Percentiles rank a stretch among this genome's conserved stretches.
phyloP scores from a whole-genome alignment of 2,113 vertebrate genomes.

The Rousettus leschenaultii region DNA sequence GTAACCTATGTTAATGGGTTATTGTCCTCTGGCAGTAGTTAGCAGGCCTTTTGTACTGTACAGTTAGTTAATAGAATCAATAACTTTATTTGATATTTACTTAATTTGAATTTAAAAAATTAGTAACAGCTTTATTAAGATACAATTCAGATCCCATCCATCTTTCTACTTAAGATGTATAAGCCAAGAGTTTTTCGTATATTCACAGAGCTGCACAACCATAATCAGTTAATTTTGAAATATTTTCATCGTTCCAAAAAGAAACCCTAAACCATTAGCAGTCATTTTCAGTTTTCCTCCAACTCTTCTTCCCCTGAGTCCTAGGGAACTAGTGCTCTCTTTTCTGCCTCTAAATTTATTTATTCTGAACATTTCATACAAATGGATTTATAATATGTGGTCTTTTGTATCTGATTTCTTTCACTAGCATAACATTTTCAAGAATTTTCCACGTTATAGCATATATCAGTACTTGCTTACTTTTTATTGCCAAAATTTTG shows the following conservation, averaged over 20 bases:
- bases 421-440: constrained; percentile 5
- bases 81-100: constrained; percentile 3
- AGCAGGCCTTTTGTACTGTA: not conserved
- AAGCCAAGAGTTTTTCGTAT: not conserved
- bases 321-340: not conserved
- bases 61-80: not conserved
- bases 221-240: not conserved
- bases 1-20: not conserved
- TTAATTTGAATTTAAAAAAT: constrained; percentile 18
- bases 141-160: not conserved
- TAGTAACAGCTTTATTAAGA: not conserved
- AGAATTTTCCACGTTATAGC: not conserved
- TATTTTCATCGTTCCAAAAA: not conserved
- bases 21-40: constrained; percentile 8
- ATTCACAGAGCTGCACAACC: not conserved
- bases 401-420: not conserved
- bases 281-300: not conserved
- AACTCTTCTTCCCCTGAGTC: not conserved
- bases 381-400: not conserved
- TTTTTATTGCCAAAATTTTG: not conserved
- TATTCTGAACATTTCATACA: not conserved
- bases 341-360: not conserved
- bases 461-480: not conserved
- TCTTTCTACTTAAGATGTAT: not conserved
- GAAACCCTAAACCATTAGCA: not conserved